Evolutionary conservation across 2,888 invertebrate species (phyloP).

Genomic region (Pantelozetes paolii): DNA sequence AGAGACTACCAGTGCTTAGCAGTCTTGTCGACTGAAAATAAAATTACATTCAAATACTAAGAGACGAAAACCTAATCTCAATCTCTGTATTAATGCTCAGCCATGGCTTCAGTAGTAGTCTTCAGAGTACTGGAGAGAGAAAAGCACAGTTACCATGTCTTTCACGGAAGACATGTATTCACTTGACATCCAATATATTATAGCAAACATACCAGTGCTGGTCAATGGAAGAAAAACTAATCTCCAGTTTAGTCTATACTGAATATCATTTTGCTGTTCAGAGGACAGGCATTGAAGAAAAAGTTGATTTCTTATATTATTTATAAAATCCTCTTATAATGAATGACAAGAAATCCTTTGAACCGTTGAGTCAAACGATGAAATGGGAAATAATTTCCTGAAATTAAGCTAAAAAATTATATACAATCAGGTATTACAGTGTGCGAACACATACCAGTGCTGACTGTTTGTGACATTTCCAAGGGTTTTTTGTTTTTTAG

Average conservation of each 20-base stretch:
- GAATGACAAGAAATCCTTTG: neutral
- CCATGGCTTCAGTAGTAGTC: neutral
- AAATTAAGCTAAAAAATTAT: neutral
- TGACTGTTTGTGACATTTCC: constrained; percentile 11
- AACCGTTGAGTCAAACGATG: neutral
- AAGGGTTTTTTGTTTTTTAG: neutral
- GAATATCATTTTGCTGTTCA: too few relatives aligned
- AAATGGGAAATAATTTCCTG: constrained; percentile 13
- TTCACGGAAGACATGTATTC: too few relatives aligned
- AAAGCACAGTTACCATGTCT: neutral
- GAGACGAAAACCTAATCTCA: neutral
- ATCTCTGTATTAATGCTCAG: neutral
- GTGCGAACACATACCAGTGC: neutral
- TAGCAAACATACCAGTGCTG: neutral
- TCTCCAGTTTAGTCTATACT: neutral
- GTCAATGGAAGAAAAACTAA: neutral
- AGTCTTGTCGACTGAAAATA: neutral
- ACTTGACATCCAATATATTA: neutral
- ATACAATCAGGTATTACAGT: constrained; percentile 9
- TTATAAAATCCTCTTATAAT: neutral
- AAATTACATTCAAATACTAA: too few relatives aligned
- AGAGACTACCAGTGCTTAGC: too few relatives aligned
- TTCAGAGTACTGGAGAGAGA: too few relatives aligned
- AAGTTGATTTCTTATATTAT: neutral
- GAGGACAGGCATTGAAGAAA: neutral